Percentiles rank a stretch among this genome's conserved stretches.
These are phyloP conservation scores for Belgica antarctica DNA, from an alignment of 2,888 invertebrate species.

Conservation along the genomic window DNA sequence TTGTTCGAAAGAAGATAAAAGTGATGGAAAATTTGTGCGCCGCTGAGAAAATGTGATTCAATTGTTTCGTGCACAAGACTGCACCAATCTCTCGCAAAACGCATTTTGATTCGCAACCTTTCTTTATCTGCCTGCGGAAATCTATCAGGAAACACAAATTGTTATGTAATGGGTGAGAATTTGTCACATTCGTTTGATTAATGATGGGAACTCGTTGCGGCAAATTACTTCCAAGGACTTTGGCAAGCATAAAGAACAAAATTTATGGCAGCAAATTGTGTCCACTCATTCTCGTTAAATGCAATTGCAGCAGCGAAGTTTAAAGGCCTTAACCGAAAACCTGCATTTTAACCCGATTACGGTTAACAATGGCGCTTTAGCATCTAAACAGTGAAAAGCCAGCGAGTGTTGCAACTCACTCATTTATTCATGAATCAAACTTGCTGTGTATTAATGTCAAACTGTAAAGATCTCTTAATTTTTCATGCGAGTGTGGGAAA, in stretches of 20 bases:
- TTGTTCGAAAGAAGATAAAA: not conserved
- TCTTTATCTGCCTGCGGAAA: not conserved
- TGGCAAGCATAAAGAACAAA: not conserved
- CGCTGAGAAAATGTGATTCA: too few relatives aligned
- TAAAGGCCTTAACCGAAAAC: not conserved
- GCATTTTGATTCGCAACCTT: not conserved
- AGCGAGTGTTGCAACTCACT: constrained; percentile 3
- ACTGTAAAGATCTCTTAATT: constrained; percentile 2
- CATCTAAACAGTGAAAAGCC: not conserved
- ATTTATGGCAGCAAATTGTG: not conserved
- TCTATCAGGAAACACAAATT: not conserved
- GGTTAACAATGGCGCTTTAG: constrained; percentile 11
- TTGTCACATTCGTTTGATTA: not conserved
- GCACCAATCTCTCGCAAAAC: not conserved
- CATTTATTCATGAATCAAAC: constrained; percentile 19
- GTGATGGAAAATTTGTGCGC: constrained; percentile 12
- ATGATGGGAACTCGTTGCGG: not conserved
- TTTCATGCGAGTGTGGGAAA: constrained; percentile 17
- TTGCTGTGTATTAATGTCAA: constrained; percentile 18
- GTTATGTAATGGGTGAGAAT: not conserved
- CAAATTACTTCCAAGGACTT: constrained; percentile 1
- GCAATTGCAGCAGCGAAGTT: constrained; percentile 2
- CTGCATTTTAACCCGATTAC: constrained; percentile 1
- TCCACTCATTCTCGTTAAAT: not conserved
- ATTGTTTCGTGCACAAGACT: not conserved